Evolutionary conservation across 2,888 invertebrate genomes (phyloP).

Genomic region (Heliconius erato): DNA sequence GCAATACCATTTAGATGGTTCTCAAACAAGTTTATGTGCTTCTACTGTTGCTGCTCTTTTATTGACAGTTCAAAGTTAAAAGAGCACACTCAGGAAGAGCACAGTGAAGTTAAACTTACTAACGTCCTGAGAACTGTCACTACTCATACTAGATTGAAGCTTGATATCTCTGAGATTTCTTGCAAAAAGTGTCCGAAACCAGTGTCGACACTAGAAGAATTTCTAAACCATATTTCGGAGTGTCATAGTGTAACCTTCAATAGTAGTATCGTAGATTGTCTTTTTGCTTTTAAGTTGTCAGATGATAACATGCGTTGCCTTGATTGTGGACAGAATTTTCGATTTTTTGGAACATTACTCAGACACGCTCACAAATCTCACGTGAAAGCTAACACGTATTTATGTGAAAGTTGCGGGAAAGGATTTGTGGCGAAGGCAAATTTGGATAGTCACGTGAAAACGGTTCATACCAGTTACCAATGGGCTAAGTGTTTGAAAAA

Average conservation of each 20-base stretch:
- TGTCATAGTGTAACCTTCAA: conserved; percentile 56
- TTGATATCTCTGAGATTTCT: conserved; percentile 63
- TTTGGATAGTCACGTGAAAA: conserved; percentile 66
- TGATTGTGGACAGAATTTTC: conserved; percentile 63
- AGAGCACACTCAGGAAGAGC: conserved; percentile 59
- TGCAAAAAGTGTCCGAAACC: conserved; percentile 63
- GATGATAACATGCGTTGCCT: conserved; percentile 64
- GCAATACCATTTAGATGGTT: conserved; percentile 62
- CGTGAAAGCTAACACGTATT: conserved; percentile 55
- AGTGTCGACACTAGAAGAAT: conserved; percentile 56
- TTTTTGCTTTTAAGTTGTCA: conserved; percentile 61
- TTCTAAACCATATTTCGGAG: conserved; percentile 57
- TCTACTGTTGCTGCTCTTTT: conserved; percentile 59
- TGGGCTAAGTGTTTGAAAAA: conserved; percentile 54
- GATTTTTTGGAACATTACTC: conserved; percentile 65
- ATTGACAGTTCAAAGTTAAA: conserved; percentile 55
- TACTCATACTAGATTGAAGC: conserved; percentile 58
- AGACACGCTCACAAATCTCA: conserved; percentile 63
- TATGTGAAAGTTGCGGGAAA: conserved; percentile 72
- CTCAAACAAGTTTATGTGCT: conserved; percentile 61
- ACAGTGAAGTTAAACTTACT: conserved; percentile 57
- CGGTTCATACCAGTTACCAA: conserved; percentile 59
- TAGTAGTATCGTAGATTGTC: conserved; percentile 49
- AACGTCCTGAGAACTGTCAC: conserved; percentile 54
- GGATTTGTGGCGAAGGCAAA: conserved; percentile 67